These are phyloP conservation scores for Macrotis lagotis DNA, from an alignment of 2,113 vertebrate species.

Conservation along the genomic window DNA sequence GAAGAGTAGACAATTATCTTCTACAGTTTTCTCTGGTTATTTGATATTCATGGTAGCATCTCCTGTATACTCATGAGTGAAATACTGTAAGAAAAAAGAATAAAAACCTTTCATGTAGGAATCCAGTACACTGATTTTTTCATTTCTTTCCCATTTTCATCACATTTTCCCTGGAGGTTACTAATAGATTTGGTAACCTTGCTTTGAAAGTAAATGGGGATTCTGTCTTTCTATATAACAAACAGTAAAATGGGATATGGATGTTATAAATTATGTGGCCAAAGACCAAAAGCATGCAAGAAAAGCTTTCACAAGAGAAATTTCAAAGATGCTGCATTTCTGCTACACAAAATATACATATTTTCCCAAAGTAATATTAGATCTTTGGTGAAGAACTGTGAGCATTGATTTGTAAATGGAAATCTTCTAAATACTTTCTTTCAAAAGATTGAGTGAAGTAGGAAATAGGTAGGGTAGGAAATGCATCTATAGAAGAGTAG, in stretches of 20 bases:
- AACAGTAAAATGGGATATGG: background rate
- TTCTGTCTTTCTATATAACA: conserved; percentile 29
- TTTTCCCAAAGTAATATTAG: conserved; percentile 30
- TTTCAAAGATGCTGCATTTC: background rate
- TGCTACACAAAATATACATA: background rate
- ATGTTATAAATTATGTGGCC: conserved; percentile 2
- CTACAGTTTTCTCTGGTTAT: background rate
- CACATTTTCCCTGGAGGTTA: conserved; percentile 1
- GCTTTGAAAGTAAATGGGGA: conserved; percentile 35
- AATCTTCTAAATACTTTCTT: conserved; percentile 15
- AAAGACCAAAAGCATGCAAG: background rate
- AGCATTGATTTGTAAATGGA: background rate
- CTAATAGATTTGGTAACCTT: background rate
- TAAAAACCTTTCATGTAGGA: conserved; percentile 15
- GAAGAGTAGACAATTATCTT: background rate
- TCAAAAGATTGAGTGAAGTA: background rate
- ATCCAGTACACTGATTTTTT: background rate
- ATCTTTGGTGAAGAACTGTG: conserved; percentile 17
- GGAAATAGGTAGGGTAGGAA: background rate
- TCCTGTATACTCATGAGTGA: background rate
- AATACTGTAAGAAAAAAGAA: background rate
- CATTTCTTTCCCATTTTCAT: conserved; percentile 1
- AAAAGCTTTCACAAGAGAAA: conserved; percentile 27
- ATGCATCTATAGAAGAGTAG: background rate
- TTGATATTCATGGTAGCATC: background rate